Conservation (phyloP, 2,797 vertebrate species). For the Kryptolebias ocellatus region DNA sequence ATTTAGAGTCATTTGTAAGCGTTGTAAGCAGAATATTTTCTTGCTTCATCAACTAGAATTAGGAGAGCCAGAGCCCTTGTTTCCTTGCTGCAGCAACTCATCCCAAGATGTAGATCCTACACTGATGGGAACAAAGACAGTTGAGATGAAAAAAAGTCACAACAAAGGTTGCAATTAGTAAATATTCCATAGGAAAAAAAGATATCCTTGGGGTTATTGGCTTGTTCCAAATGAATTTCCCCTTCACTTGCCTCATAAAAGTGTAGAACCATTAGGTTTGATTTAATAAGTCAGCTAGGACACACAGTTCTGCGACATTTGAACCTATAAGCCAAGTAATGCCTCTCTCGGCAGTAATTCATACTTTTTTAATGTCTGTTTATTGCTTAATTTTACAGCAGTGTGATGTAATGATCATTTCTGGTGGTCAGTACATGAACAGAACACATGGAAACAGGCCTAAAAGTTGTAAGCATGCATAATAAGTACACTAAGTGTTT, state of each 20-base stretch:
- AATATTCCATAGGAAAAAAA: background rate
- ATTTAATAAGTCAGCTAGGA: constrained; percentile 1
- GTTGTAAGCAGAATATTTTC: background rate
- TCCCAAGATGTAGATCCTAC: background rate
- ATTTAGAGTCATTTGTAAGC: constrained; percentile 20
- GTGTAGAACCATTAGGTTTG: background rate
- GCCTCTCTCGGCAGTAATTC: too few species aligned
- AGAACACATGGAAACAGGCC: too few species aligned
- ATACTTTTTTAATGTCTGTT: background rate
- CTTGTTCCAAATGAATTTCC: background rate
- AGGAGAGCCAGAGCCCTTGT: background rate
- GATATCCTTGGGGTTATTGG: background rate
- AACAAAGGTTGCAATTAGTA: background rate
- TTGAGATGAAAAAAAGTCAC: background rate
- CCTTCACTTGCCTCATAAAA: background rate
- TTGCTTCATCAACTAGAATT: background rate
- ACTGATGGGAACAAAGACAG: background rate
- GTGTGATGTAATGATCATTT: too few species aligned
- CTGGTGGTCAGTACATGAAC: too few species aligned
- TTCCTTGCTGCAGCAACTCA: background rate
- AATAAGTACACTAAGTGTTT: too few species aligned
- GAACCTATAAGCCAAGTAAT: background rate
- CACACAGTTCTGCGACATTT: background rate
- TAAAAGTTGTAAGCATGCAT: too few species aligned
- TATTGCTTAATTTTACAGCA: too few species aligned